phyloP scores from a whole-genome alignment of 1,140 invertebrate genomes.

The Lysiphlebus fabarum region DNA sequence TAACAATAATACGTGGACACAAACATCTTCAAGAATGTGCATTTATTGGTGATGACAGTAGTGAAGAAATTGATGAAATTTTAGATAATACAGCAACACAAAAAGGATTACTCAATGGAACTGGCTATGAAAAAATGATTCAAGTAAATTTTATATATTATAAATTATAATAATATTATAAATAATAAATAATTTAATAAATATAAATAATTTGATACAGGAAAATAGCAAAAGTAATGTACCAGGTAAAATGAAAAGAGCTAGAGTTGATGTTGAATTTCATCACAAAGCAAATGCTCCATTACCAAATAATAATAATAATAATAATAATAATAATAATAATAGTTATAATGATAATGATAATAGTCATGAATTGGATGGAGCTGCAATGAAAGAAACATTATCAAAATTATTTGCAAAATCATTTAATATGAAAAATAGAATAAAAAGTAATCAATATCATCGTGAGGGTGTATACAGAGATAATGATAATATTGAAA shows the following conservation, averaged over 20 bases:
- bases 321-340: conserved; percentile 31
- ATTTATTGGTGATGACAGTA: conserved; percentile 75
- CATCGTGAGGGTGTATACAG: conserved; percentile 42
- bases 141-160: too few relatives aligned
- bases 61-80: conserved; percentile 68
- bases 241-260: conserved; percentile 53
- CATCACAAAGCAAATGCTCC: conserved; percentile 33
- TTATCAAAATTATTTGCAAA: conserved; percentile 38
- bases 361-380: conserved; percentile 48
- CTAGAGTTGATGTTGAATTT: conserved; percentile 47
- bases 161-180: too few relatives aligned
- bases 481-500: conserved; percentile 40
- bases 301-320: too few relatives aligned
- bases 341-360: conserved; percentile 31
- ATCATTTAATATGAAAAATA: conserved; percentile 37
- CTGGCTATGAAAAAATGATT: not conserved
- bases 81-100: conserved; percentile 48
- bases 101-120: conserved; percentile 28
- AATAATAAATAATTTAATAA: too few relatives aligned
- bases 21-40: conserved; percentile 75
- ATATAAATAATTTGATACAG: too few relatives aligned
- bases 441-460: conserved; percentile 42
- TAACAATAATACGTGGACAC: conserved; percentile 73
- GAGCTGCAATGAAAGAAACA: conserved; percentile 49
- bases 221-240: conserved; percentile 43